Percentiles rank a stretch among this genome's conserved stretches.
These are phyloP conservation scores for Mugil cephalus DNA, from an alignment of 2,113 vertebrate species.

Conservation along the genomic window DNA sequence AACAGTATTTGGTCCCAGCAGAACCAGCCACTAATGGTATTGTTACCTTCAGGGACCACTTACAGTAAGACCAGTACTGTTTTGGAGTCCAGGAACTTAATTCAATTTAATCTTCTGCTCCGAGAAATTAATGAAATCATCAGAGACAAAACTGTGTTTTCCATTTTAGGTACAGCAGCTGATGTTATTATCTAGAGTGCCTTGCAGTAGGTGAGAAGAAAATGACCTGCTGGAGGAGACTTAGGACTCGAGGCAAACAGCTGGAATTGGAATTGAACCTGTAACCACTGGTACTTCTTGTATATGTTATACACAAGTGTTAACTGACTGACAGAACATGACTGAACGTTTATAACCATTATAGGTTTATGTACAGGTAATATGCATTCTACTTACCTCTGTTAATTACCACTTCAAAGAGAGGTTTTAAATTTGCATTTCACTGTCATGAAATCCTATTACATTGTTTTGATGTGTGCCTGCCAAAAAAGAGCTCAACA, in stretches of 20 bases:
- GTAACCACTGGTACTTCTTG: neutral
- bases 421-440: conserved; percentile 64
- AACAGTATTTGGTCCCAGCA: conserved; percentile 64
- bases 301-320: neutral
- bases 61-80: conserved; percentile 63
- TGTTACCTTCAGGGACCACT: conserved; percentile 68
- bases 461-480: conserved; percentile 67
- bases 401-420: conserved; percentile 74
- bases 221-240: conserved; percentile 42
- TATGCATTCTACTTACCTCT: conserved; percentile 65
- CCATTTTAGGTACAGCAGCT: conserved; percentile 44
- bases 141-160: conserved; percentile 72
- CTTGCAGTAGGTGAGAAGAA: conserved; percentile 10
- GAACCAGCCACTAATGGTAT: conserved; percentile 64
- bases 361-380: conserved; percentile 38
- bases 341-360: conserved; percentile 13
- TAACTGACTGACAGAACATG: conserved; percentile 10
- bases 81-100: conserved; percentile 63
- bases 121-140: conserved; percentile 74
- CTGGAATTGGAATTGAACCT: conserved; percentile 14
- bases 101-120: conserved; percentile 68
- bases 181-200: conserved; percentile 65
- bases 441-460: conserved; percentile 73
- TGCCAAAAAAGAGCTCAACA: conserved; percentile 71
- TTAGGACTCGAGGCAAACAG: conserved; percentile 18